These are phyloP conservation scores for Lepidothrix coronata DNA, from an alignment of 2,113 vertebrate species.

Conservation along the genomic window DNA sequence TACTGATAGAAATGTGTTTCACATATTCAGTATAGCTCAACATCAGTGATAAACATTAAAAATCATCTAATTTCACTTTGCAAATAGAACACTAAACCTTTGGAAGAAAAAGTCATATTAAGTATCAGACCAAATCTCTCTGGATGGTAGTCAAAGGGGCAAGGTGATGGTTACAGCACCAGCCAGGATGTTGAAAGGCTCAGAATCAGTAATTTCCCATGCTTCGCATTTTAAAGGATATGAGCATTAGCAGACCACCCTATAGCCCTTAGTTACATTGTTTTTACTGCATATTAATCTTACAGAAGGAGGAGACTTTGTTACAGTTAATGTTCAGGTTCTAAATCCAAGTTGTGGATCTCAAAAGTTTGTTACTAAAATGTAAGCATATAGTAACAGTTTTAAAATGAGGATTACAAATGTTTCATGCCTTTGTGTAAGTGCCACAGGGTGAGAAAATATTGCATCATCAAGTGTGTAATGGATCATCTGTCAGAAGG, in stretches of 20 bases:
- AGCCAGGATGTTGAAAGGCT: background rate
- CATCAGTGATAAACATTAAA: background rate
- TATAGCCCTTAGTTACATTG: background rate
- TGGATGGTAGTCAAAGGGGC: background rate
- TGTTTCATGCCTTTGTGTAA: background rate
- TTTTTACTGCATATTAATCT: background rate
- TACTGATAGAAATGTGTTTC: background rate
- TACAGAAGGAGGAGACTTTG: background rate
- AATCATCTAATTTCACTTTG: background rate
- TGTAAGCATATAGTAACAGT: background rate
- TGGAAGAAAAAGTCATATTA: background rate
- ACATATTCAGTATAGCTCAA: background rate
- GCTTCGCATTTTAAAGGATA: background rate
- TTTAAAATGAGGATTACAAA: background rate
- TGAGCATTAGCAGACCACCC: background rate
- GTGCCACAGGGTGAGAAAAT: background rate
- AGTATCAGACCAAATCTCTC: background rate
- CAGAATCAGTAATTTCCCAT: background rate
- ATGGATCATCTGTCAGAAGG: background rate
- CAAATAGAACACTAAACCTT: background rate
- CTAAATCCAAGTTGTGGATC: background rate
- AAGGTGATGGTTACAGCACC: background rate
- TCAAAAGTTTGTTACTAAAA: background rate
- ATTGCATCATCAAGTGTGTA: background rate
- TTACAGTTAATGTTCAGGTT: background rate